These are phyloP conservation scores for Cephus pulcher DNA, from an alignment of 2,888 invertebrate genomes.

Conservation along the genomic window DNA sequence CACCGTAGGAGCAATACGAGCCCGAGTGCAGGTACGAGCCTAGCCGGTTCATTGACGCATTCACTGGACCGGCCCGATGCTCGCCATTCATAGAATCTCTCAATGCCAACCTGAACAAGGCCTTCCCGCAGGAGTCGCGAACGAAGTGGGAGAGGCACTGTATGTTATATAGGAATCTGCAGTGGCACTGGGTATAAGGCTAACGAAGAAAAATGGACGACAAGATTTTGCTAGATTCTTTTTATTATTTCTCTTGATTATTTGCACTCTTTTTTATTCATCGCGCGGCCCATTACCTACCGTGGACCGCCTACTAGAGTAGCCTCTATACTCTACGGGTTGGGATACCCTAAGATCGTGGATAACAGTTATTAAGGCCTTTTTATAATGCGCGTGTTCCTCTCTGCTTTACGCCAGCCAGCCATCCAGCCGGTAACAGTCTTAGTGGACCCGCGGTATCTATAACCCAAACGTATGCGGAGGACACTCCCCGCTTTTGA, in stretches of 20 bases:
- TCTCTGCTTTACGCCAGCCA: slow-evolving; percentile 30
- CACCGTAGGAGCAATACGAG: slow-evolving; percentile 46
- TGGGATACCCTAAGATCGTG: slow-evolving; percentile 58
- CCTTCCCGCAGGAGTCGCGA: neutral
- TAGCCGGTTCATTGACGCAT: slow-evolving; percentile 51
- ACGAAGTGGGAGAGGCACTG: neutral
- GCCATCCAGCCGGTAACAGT: slow-evolving; percentile 9
- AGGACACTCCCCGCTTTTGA: slow-evolving; percentile 64
- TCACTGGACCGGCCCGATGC: slow-evolving; percentile 37
- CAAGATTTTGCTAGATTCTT: neutral
- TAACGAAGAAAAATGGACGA: neutral
- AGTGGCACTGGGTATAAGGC: neutral
- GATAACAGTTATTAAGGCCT: slow-evolving; percentile 67
- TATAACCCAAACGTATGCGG: slow-evolving; percentile 46
- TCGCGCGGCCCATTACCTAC: slow-evolving; percentile 37
- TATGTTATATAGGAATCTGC: neutral
- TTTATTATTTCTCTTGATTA: neutral
- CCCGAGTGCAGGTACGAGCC: slow-evolving; percentile 50
- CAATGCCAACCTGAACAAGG: neutral
- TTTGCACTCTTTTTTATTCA: slow-evolving; percentile 1
- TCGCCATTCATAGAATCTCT: slow-evolving; percentile 46
- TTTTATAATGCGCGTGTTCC: slow-evolving; percentile 62
- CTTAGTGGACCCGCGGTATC: slow-evolving; percentile 9
- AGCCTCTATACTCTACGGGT: slow-evolving; percentile 36
- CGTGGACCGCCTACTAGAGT: slow-evolving; percentile 46